Evolutionary conservation across 64 coral and sea anemone genomes (phyloP).

Genomic region (Orbicella faveolata): DNA sequence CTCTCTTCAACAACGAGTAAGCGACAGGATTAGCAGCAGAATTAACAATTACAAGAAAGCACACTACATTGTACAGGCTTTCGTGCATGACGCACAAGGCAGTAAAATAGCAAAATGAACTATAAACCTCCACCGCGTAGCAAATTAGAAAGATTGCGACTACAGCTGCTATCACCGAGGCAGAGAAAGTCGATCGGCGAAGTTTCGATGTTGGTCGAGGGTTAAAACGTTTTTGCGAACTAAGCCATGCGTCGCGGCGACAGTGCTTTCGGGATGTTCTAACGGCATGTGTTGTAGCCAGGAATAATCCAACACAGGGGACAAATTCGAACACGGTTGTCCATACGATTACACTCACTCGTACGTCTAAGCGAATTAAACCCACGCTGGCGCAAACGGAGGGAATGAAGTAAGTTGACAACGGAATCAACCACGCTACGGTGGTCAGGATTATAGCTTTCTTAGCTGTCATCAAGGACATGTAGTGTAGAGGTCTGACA

Average conservation of each 20-base stretch:
- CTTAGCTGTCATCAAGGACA: background rate
- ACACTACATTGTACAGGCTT: background rate
- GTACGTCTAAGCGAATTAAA: background rate
- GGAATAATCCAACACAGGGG: background rate
- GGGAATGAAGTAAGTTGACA: background rate
- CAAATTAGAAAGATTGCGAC: constrained; percentile 1
- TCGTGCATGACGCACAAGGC: background rate
- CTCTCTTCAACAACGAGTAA: constrained; percentile 7
- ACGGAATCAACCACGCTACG: background rate
- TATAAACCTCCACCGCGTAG: constrained; percentile 1
- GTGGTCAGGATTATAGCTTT: background rate
- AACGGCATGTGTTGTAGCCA: background rate
- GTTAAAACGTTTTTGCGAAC: background rate
- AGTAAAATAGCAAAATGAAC: constrained; percentile 19
- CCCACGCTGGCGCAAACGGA: constrained; percentile 3
- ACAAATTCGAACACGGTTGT: constrained; percentile 12
- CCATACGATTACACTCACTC: background rate
- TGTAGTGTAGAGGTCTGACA: background rate
- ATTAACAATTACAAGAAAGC: background rate
- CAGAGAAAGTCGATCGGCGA: background rate
- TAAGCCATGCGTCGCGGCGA: background rate
- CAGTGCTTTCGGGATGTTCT: background rate
- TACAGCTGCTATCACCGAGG: background rate
- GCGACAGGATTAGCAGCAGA: background rate
- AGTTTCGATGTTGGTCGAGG: background rate